Evolutionary conservation across 1,140 invertebrate genomes (phyloP), one percentile per base, ranked within the genome.

Genomic region (Habropoda laboriosa): DNA sequence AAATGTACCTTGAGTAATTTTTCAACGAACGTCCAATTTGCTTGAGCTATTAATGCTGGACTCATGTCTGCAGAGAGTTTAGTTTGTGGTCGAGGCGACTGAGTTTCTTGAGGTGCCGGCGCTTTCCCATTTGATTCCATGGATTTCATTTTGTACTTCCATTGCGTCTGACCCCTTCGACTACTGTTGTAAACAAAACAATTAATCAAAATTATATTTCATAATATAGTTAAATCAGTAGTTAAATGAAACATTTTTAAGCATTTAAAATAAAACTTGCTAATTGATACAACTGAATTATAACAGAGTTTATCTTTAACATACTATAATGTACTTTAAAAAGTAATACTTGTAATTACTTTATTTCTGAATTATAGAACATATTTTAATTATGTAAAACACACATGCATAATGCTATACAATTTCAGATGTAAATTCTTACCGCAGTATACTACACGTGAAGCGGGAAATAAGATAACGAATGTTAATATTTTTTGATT

Each of bases 1-100:
- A 32, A 60, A 58, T 84, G 75, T 94, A 98, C 98, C 95, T 98
- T 98, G 21, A 99, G 93, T 80, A 99, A 94, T 89, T 98, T 98
- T 90, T 99, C 98, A 27, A 99, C 98, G 94, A 99, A 99, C 53
- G 97, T 98, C 96, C 98, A 99, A 93, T 99, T 99, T 21, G 98
- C 98, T 92, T 99, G 98, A n/a, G 98, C 98, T 85, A 98, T 97
- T n/a, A 97, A 93, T 7, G 97, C 96, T 7, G 96, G 96, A 80
- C 96, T 96, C 82, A 95, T 95, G 82, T 96, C 96, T 79, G 91
- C 90, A 35, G 89, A 93, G 55, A 92, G 90, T 87, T 93, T 95
- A 66, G 91, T 92, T 83, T 91, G 92, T 70, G 92, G 92, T 80
- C 93, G 90, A 79, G 92, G 92, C 0, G 92, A 93, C 60, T 92